Base-by-base conservation (phyloP, 2,797 vertebrate species). In the Bryconaethiops microstoma region DNA sequence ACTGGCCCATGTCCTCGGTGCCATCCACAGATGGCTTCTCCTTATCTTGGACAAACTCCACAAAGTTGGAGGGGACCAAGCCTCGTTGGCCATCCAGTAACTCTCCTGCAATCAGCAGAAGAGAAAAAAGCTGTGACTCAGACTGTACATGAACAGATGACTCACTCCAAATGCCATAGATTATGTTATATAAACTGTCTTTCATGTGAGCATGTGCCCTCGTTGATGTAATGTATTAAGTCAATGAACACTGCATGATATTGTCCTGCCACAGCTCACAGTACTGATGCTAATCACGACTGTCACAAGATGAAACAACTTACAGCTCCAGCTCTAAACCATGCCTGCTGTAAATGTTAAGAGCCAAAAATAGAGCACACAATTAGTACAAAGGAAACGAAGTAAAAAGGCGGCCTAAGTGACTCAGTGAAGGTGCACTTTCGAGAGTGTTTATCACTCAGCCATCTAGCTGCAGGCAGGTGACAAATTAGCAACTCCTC, bases 21-120 rank as follows among this genome's bases (percentile, higher is more conserved):
- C 89, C 92, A n/a, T 95, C 94, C 48, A 93, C 89, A 0, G 92
- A 67, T 50, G 87, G 90, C 23, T 95, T 94, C 85, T 97, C 96
- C 0, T 94, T 97, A 90, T 99, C 98, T 87, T 99, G 97, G 65
- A 99, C 95, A 85, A 99, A 97, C 84, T 99, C 98, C 88, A 99
- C 98, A 13, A 99, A 99, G 92, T 99, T 99, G 75, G 98, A 99
- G 25, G 98, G 98, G 75, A 99, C 98, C 19, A 99, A 91, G 48
- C 98, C 98, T 88, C 98, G 91, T 84, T 99, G 97, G 25, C 98
- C 98, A 19, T 99, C 98, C 82, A 99, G 93, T 13, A 99, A 94
- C 82, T 99, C 98, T 21, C 98, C 98, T 99, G 91, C 23, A 74
- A 0, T 45, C 82, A 74, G 85, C 40, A 78, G 21, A 65, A 19